Evolutionary conservation across 2,888 invertebrate species (phyloP).

Genomic region (Thera britannica): DNA sequence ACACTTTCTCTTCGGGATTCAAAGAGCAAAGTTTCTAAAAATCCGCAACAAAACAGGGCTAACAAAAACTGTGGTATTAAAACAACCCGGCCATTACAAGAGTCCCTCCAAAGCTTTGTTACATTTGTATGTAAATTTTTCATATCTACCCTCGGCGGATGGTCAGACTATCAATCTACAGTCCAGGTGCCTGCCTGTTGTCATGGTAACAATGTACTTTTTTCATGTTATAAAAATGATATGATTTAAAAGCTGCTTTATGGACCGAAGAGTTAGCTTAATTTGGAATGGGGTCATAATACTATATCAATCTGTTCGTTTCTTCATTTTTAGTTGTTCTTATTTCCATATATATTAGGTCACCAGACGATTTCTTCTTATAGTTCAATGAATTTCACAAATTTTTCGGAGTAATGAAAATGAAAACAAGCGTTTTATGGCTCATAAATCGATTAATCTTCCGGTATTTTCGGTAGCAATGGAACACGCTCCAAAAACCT

Average conservation of each 20-base stretch:
- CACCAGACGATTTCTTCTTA: too few relatives aligned
- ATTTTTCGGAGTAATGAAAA: slow-evolving; percentile 14
- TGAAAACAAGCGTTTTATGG: slow-evolving; percentile 13
- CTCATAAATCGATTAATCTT: slow-evolving; percentile 33
- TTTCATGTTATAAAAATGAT: slow-evolving; percentile 41
- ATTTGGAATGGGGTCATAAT: slow-evolving; percentile 23
- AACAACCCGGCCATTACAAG: slow-evolving; percentile 53
- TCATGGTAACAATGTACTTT: slow-evolving; percentile 58
- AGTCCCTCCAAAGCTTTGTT: slow-evolving; percentile 54
- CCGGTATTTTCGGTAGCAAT: slow-evolving; percentile 34
- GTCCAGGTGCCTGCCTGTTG: slow-evolving; percentile 68
- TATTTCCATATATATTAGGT: too few relatives aligned
- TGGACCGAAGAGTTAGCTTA: slow-evolving; percentile 31
- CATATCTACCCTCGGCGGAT: slow-evolving; percentile 58
- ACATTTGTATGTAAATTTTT: slow-evolving; percentile 76
- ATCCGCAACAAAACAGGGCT: slow-evolving; percentile 30
- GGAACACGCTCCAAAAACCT: slow-evolving; percentile 37
- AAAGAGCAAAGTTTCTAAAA: slow-evolving; percentile 29
- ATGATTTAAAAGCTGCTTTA: slow-evolving; percentile 38
- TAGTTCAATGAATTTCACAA: background rate
- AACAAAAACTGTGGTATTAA: slow-evolving; percentile 43
- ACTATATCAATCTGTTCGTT: slow-evolving; percentile 13
- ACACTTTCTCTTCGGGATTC: slow-evolving; percentile 18
- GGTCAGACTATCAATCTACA: slow-evolving; percentile 60
- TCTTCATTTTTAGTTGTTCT: background rate